phyloP scores from a whole-genome alignment of 2,113 vertebrate genomes.

The Seriola dumerili region DNA sequence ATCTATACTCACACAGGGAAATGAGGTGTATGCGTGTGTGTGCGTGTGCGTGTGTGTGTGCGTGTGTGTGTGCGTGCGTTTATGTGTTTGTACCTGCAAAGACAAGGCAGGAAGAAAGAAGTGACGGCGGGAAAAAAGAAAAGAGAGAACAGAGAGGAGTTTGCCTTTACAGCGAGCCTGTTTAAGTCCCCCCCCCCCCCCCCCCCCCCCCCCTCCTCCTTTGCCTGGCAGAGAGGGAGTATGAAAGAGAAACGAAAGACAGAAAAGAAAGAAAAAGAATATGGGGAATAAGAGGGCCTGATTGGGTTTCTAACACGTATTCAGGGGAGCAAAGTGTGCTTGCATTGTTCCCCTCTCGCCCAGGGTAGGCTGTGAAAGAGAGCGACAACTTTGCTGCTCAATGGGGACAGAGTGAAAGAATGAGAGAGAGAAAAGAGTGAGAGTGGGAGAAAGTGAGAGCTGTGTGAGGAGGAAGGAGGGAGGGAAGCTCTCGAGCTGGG shows the following conservation, averaged over 20 bases:
- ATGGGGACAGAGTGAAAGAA: constrained; percentile 69
- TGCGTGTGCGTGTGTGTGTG: constrained; percentile 5
- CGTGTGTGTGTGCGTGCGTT: not conserved
- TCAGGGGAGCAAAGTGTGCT: constrained; percentile 80
- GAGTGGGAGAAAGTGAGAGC: constrained; percentile 64
- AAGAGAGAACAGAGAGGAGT: constrained; percentile 60
- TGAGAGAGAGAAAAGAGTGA: constrained; percentile 50
- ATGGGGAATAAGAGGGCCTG: constrained; percentile 73
- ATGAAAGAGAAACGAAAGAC: constrained; percentile 47
- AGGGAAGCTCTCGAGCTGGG: constrained; percentile 31
- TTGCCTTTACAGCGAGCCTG: constrained; percentile 59
- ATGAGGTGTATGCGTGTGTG: not conserved
- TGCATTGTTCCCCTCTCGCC: constrained; percentile 74
- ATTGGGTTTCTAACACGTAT: constrained; percentile 84
- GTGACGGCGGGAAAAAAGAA: constrained; percentile 44
- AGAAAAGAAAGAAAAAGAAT: constrained; percentile 67
- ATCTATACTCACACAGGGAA: constrained; percentile 42
- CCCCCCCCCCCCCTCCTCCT: constrained; percentile 18
- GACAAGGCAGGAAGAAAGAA: constrained; percentile 61
- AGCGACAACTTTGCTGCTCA: constrained; percentile 75
- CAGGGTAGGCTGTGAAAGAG: constrained; percentile 72
- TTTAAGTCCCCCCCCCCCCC: constrained; percentile 51
- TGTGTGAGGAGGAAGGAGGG: constrained; percentile 17
- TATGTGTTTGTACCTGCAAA: constrained; percentile 24
- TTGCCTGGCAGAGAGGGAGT: constrained; percentile 38